phyloP scores from a whole-genome alignment of 2,113 vertebrate genomes.

The Galbula dea region DNA sequence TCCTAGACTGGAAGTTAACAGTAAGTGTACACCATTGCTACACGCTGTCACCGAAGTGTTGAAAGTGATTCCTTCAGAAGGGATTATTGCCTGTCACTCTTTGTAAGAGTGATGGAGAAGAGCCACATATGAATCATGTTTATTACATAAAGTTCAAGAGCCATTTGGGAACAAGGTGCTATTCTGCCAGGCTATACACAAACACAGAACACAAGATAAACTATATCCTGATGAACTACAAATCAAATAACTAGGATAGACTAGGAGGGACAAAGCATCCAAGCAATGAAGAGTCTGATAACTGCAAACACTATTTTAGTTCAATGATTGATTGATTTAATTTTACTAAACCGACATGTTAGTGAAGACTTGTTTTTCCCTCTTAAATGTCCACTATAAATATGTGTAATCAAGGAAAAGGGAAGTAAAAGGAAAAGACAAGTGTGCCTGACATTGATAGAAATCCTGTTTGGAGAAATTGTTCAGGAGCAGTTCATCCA shows the following conservation, averaged over 20 bases:
- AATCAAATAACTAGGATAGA: not conserved
- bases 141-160: not conserved
- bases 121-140: not conserved
- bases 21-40: not conserved
- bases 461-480: slow-evolving; percentile 71
- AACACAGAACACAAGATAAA: not conserved
- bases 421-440: slow-evolving; percentile 47
- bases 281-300: not conserved
- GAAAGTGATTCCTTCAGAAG: not conserved
- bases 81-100: not conserved
- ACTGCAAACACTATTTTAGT: not conserved
- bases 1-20: not conserved
- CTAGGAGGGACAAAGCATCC: not conserved
- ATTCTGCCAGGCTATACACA: not conserved
- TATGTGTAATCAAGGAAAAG: slow-evolving; percentile 54
- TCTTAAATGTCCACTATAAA: slow-evolving; percentile 52
- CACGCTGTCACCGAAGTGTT: not conserved
- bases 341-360: not conserved
- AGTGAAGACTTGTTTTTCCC: slow-evolving; percentile 4
- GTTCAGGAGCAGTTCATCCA: slow-evolving; percentile 70
- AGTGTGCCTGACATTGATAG: slow-evolving; percentile 60
- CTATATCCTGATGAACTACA: not conserved
- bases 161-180: not conserved
- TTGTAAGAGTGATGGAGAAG: not conserved
- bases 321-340: not conserved